A percentile compares a stretch with the other conserved stretches of the same genome.
phyloP scores from a whole-genome alignment of 2,888 invertebrate species.

The Trachelus stipa region DNA sequence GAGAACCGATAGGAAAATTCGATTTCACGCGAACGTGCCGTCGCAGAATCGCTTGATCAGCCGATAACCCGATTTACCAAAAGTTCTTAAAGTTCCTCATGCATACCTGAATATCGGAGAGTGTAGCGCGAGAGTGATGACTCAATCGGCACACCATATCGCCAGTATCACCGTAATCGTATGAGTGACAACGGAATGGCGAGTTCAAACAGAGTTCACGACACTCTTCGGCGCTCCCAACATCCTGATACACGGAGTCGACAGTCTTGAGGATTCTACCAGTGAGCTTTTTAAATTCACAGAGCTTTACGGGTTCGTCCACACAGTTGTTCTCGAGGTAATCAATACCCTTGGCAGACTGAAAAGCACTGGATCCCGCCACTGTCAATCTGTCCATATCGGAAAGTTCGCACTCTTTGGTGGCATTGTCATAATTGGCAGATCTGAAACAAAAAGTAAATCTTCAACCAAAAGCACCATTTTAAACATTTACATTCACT shows the following conservation, averaged over 20 bases:
- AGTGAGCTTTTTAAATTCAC: constrained; percentile 91
- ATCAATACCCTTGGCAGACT: constrained; percentile 73
- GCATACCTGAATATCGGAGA: constrained; percentile 85
- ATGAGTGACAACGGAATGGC: constrained; percentile 89
- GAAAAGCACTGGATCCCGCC: constrained; percentile 84
- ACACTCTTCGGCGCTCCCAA: constrained; percentile 87
- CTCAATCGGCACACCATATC: constrained; percentile 93
- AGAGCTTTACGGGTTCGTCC: constrained; percentile 92
- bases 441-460: constrained; percentile 74
- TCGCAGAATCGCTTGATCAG: constrained; percentile 38
- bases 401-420: constrained; percentile 87
- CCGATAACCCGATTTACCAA: background rate
- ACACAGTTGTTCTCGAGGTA: constrained; percentile 95
- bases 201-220: constrained; percentile 90
- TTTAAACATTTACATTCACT: background rate
- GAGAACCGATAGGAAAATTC: constrained; percentile 38
- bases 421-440: constrained; percentile 88
- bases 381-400: constrained; percentile 93
- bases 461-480: background rate
- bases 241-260: constrained; percentile 92
- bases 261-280: constrained; percentile 93
- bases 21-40: constrained; percentile 47
- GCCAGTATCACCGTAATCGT: constrained; percentile 93
- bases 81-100: background rate
- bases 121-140: constrained; percentile 89